phyloP scores from a whole-genome alignment of 2,888 invertebrate genomes.

The Boloria selene region DNA sequence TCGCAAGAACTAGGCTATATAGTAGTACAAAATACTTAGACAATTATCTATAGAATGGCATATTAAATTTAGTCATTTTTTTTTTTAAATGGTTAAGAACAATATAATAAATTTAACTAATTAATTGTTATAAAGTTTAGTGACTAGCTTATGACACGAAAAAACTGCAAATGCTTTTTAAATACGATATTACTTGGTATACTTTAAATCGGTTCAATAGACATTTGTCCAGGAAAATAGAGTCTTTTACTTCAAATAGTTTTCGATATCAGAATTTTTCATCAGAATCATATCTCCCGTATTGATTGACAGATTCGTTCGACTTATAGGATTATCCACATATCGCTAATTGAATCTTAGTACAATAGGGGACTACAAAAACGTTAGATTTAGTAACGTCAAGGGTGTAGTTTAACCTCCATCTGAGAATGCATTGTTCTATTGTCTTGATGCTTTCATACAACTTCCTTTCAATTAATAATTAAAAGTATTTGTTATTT shows the following conservation, averaged over 20 bases:
- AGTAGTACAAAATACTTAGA: too few species aligned
- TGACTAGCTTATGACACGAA: too few species aligned
- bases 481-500: neutral
- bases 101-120: too few species aligned
- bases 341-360: conserved; percentile 74
- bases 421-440: conserved; percentile 15
- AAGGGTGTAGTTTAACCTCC: conserved; percentile 15
- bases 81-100: too few species aligned
- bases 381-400: conserved; percentile 38
- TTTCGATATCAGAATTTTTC: conserved; percentile 10
- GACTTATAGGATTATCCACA: conserved; percentile 68
- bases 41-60: too few species aligned
- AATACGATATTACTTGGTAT: too few species aligned
- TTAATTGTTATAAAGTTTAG: neutral
- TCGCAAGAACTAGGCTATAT: too few species aligned
- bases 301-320: conserved; percentile 72
- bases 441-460: conserved; percentile 5
- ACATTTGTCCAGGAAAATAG: neutral
- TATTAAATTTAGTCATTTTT: too few species aligned
- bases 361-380: conserved; percentile 48
- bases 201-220: too few species aligned
- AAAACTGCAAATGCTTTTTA: neutral
- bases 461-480: conserved; percentile 13
- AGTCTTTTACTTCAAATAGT: neutral
- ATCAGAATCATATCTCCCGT: neutral